A percentile compares a stretch with the other conserved stretches of the same genome.
phyloP scores from a whole-genome alignment of 2,113 vertebrate genomes.

The Ondatra zibethicus region DNA sequence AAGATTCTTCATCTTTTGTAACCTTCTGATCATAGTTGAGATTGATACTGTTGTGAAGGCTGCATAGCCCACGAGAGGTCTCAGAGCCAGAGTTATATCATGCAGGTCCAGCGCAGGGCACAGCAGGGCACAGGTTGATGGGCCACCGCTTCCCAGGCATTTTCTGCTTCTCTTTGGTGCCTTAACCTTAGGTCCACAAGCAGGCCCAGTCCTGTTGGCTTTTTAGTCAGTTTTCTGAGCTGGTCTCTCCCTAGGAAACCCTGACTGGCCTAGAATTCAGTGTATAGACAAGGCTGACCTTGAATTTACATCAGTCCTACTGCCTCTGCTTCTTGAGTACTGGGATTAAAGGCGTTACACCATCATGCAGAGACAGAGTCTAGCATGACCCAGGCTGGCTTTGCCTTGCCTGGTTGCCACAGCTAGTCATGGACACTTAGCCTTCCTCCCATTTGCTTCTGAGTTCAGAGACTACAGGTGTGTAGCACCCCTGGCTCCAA shows the following conservation, averaged over 20 bases:
- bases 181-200: neutral
- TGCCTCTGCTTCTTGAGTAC: neutral
- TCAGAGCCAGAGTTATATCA: fast-evolving
- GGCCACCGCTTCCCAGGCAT: fast-evolving
- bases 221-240: neutral
- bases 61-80: fast-evolving
- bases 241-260: neutral
- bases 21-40: no score
- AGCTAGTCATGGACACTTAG: neutral
- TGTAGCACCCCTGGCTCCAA: neutral
- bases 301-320: neutral
- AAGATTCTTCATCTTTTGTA: neutral
- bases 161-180: neutral
- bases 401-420: neutral
- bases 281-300: neutral
- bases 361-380: no score
- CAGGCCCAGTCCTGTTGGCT: neutral
- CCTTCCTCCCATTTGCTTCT: neutral
- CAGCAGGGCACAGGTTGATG: fast-evolving
- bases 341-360: neutral
- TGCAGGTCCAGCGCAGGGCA: neutral
- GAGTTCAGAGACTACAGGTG: neutral
- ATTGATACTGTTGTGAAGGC: neutral
- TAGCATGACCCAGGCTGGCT: neutral
- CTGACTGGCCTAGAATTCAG: neutral